phyloP scores from a whole-genome alignment of 2,888 invertebrate genomes.

The Girardia tigrina region DNA sequence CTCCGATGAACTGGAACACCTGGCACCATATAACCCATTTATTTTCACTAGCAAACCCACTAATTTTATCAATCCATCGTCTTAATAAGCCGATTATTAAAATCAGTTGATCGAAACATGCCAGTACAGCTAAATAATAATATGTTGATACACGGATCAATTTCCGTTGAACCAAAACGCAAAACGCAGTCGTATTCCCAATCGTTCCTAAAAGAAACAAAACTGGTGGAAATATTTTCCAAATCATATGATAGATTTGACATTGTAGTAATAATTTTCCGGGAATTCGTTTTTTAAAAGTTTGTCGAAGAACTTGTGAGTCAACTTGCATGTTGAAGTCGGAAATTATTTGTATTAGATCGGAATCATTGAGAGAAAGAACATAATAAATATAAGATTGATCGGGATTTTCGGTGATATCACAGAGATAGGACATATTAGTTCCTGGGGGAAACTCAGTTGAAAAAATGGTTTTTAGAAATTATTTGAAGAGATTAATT shows the following conservation, averaged over 20 bases:
- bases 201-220: constrained; percentile 41
- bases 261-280: not conserved
- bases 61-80: constrained; percentile 45
- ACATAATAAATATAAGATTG: not conserved
- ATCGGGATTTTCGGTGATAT: not conserved
- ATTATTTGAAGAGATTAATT: not conserved
- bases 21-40: constrained; percentile 42
- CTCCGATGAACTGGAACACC: constrained; percentile 40
- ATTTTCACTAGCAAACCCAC: constrained; percentile 40
- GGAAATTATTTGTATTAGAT: not conserved
- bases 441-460: not conserved
- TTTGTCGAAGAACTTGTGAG: not conserved
- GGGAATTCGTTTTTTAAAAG: not conserved
- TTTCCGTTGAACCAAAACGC: constrained; percentile 42
- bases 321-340: not conserved
- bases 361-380: not conserved
- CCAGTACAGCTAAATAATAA: constrained; percentile 43
- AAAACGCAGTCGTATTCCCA: constrained; percentile 44
- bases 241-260: constrained; percentile 23
- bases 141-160: constrained; percentile 44
- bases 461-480: not conserved
- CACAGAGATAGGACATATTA: not conserved
- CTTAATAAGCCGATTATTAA: constrained; percentile 43
- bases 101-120: constrained; percentile 43
- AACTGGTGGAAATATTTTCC: constrained; percentile 27